phyloP scores from a whole-genome alignment of 2,113 vertebrate species.

The Speoplatyrhinus poulsoni region DNA sequence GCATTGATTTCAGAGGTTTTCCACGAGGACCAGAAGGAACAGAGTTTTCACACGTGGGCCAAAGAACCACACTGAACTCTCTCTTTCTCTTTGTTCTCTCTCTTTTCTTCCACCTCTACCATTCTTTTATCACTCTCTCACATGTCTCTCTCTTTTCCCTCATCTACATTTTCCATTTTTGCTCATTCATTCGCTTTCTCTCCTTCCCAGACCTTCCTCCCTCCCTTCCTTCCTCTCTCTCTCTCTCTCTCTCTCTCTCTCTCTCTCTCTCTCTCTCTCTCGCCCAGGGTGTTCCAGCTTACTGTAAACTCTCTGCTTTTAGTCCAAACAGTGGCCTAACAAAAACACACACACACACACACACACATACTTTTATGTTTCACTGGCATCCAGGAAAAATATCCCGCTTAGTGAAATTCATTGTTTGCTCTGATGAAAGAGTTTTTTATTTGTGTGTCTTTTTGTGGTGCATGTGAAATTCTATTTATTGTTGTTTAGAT shows the following conservation, averaged over 20 bases:
- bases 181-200: slow-evolving; percentile 1
- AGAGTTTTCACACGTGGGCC: too few species aligned
- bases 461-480: too few species aligned
- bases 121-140: slow-evolving; percentile 9
- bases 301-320: neutral
- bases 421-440: too few species aligned
- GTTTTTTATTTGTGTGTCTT: too few species aligned
- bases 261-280: neutral
- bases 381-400: neutral
- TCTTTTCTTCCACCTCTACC: slow-evolving; percentile 19
- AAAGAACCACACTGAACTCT: neutral
- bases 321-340: slow-evolving; percentile 1
- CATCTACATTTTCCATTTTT: neutral
- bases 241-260: neutral
- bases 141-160: slow-evolving; percentile 6
- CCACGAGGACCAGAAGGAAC: too few species aligned
- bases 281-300: slow-evolving; percentile 9
- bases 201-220: neutral
- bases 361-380: neutral
- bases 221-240: slow-evolving; percentile 4
- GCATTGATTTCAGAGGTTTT: too few species aligned
- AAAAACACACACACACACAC: neutral
- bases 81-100: neutral
- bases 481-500: too few species aligned
- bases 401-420: too few species aligned